Evolutionary conservation across 2,888 invertebrate genomes (phyloP).

Genomic region (Brachyptera putata): DNA sequence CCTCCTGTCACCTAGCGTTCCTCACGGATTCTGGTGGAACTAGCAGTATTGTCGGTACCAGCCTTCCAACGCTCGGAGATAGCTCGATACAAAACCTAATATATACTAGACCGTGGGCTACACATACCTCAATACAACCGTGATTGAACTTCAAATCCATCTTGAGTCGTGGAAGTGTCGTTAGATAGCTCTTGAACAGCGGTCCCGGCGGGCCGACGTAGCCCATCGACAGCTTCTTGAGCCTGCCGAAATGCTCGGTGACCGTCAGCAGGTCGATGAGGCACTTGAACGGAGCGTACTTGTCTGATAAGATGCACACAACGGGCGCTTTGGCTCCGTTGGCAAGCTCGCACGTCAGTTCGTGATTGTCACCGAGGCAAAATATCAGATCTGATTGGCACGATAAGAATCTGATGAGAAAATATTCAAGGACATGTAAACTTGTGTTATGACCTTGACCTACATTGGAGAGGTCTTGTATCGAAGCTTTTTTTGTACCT

Average conservation of each 20-base stretch:
- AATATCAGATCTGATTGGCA: conserved; percentile 10
- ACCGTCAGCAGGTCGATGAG: conserved; percentile 33
- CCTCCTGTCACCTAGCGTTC: no score
- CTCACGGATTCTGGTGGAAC: no score
- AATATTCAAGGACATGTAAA: neutral
- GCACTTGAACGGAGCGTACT: conserved; percentile 27
- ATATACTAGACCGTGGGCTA: no score
- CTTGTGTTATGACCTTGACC: neutral
- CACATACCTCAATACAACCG: conserved; percentile 5
- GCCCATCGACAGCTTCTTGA: conserved; percentile 30
- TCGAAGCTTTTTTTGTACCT: no score
- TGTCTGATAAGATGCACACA: conserved; percentile 24
- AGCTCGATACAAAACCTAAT: no score
- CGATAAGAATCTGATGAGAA: neutral
- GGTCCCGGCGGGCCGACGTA: conserved; percentile 30
- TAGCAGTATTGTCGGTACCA: no score
- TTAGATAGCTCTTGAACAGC: conserved; percentile 33
- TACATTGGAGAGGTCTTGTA: neutral
- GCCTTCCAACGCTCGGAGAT: no score
- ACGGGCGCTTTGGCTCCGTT: conserved; percentile 32
- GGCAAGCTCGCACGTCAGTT: conserved; percentile 27
- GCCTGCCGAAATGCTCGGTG: conserved; percentile 32
- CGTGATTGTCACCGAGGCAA: conserved; percentile 24
- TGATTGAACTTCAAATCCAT: conserved; percentile 29
- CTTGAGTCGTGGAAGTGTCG: conserved; percentile 32